phyloP scores from a whole-genome alignment of 2,888 invertebrate species.

The Macrophya annulata region DNA sequence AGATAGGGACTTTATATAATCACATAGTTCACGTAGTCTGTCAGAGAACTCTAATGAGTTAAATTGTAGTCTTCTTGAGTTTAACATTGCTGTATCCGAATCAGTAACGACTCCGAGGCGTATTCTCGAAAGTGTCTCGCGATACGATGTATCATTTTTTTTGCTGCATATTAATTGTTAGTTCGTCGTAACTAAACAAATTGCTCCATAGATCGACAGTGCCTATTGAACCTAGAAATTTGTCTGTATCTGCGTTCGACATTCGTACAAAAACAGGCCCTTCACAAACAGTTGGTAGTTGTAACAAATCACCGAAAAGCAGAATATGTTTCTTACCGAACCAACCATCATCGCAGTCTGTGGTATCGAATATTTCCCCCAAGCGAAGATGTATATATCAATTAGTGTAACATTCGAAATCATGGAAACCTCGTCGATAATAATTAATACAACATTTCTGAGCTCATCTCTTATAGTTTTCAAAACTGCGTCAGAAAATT shows the following conservation, averaged over 20 bases:
- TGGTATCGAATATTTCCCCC: too few species aligned
- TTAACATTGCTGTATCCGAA: background rate
- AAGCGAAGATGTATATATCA: too few species aligned
- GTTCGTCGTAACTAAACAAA: slow-evolving; percentile 69
- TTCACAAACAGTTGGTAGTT: too few species aligned
- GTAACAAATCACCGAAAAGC: too few species aligned
- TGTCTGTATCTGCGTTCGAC: slow-evolving; percentile 21
- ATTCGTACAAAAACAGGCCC: too few species aligned
- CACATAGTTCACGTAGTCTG: background rate
- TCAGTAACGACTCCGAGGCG: background rate
- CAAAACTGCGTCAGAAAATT: slow-evolving; percentile 66
- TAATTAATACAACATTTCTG: slow-evolving; percentile 66
- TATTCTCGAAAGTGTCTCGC: slow-evolving; percentile 62
- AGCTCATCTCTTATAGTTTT: slow-evolving; percentile 66
- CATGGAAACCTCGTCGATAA: slow-evolving; percentile 68
- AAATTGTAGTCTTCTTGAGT: background rate
- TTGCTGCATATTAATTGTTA: slow-evolving; percentile 69
- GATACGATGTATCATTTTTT: slow-evolving; percentile 63
- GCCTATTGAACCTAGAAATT: slow-evolving; percentile 64
- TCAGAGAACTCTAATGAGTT: background rate
- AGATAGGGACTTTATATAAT: background rate
- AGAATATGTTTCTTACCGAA: too few species aligned
- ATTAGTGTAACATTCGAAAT: slow-evolving; percentile 65
- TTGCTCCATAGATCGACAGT: slow-evolving; percentile 66
- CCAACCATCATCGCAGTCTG: too few species aligned